Conservation (phyloP, 2,888 invertebrate species). For the Conomelus anceps region DNA sequence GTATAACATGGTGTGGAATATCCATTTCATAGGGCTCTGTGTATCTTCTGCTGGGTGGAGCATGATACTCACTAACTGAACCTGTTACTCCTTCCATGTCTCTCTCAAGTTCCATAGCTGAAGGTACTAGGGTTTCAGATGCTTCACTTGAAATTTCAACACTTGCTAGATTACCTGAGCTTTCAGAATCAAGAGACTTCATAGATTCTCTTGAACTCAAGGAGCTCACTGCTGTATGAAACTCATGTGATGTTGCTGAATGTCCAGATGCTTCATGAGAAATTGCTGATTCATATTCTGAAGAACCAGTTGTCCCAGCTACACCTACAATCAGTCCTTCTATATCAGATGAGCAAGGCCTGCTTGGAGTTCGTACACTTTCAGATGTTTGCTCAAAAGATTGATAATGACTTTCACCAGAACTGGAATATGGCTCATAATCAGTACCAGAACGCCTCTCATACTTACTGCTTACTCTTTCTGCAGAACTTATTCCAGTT, state of each 20-base stretch:
- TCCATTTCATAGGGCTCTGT: conserved; percentile 38
- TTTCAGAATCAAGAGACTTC: conserved; percentile 83
- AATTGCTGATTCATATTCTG: conserved; percentile 71
- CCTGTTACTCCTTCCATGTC: conserved; percentile 60
- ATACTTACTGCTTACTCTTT: conserved; percentile 18
- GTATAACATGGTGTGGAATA: conserved; percentile 36
- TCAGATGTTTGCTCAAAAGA: conserved; percentile 68
- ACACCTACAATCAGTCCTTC: conserved; percentile 60
- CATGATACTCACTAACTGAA: conserved; percentile 45
- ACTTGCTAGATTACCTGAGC: conserved; percentile 81
- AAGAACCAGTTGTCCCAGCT: conserved; percentile 56
- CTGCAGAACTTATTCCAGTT: conserved; percentile 28
- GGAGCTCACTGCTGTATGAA: conserved; percentile 79
- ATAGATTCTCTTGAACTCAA: conserved; percentile 83
- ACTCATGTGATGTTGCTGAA: conserved; percentile 75
- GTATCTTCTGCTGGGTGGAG: conserved; percentile 26
- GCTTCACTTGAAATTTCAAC: conserved; percentile 78
- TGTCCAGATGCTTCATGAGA: conserved; percentile 69
- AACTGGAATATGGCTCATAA: conserved; percentile 75
- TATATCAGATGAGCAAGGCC: conserved; percentile 80
- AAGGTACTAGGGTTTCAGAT: conserved; percentile 88
- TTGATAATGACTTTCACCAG: conserved; percentile 82
- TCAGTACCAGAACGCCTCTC: conserved; percentile 72
- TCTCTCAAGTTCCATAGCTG: conserved; percentile 72
- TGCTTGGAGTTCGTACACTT: conserved; percentile 56